These are phyloP conservation scores for Eptatretus atami DNA, from an alignment of 2,797 vertebrate genomes.

Conservation along the genomic window DNA sequence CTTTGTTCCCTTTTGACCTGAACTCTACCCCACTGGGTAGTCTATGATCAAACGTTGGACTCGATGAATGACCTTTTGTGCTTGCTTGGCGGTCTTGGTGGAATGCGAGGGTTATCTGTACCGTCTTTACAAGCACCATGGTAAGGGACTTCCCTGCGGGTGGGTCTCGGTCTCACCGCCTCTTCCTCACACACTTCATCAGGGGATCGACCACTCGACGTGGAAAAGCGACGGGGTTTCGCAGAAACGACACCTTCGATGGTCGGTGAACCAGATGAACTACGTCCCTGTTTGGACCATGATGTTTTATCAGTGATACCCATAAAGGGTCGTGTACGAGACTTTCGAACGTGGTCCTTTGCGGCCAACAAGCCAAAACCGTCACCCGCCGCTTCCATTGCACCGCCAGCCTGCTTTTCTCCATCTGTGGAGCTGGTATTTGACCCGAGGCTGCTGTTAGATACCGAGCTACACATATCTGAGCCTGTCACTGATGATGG, in stretches of 20 bases:
- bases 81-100: conserved; percentile 22
- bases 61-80: conserved; percentile 96
- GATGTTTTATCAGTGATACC: conserved; percentile 74
- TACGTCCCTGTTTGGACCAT: conserved; percentile 26
- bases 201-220: no score
- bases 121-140: no score
- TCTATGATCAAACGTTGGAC: conserved; percentile 42
- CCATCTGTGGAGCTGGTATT: conserved; percentile 41
- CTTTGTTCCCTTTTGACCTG: no score
- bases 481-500: neutral
- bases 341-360: neutral
- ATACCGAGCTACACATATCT: conserved; percentile 28
- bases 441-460: conserved; percentile 41
- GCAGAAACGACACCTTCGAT: no score
- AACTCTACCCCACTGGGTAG: neutral
- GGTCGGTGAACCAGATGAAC: neutral
- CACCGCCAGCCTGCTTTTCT: conserved; percentile 24
- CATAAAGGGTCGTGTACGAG: conserved; percentile 55
- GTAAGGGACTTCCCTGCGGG: no score
- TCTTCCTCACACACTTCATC: no score
- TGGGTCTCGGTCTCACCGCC: no score
- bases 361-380: conserved; percentile 18
- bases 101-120: neutral
- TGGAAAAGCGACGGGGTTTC: no score
- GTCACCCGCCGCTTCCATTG: conserved; percentile 18